Conservation (phyloP, 2,113 vertebrate genomes). For the Turnix velox region DNA sequence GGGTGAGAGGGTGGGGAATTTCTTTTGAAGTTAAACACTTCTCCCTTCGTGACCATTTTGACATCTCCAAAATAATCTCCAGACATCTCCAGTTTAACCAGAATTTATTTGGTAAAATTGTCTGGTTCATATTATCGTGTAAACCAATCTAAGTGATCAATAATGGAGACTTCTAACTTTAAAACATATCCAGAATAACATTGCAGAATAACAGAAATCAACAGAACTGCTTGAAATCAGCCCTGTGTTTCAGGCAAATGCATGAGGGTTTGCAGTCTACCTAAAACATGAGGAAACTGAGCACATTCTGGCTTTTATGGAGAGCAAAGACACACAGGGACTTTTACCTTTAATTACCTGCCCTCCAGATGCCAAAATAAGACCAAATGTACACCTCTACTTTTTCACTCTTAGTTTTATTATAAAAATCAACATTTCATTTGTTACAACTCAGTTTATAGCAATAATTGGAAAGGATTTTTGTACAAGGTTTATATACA, state of each 20-base stretch:
- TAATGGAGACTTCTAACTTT: neutral
- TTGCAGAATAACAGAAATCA: neutral
- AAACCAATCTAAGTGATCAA: neutral
- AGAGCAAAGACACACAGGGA: neutral
- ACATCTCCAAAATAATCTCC: neutral
- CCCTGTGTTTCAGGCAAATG: neutral
- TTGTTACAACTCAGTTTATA: conserved; percentile 90
- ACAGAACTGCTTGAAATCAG: neutral
- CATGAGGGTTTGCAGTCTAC: neutral
- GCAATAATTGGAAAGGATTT: conserved; percentile 82
- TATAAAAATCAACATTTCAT: conserved; percentile 91
- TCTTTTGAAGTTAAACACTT: neutral
- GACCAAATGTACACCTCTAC: neutral
- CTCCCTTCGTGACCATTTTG: neutral
- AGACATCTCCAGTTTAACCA: neutral
- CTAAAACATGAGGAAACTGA: neutral
- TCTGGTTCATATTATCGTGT: neutral
- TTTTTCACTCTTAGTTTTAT: conserved; percentile 87
- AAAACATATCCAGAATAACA: neutral
- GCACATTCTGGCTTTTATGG: neutral
- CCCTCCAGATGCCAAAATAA: neutral
- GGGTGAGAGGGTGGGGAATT: neutral
- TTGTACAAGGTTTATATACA: conserved; percentile 88
- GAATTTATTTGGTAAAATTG: neutral
- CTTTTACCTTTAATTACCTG: neutral